Conservation (phyloP, 2,113 vertebrate genomes). For the Micromys minutus region DNA sequence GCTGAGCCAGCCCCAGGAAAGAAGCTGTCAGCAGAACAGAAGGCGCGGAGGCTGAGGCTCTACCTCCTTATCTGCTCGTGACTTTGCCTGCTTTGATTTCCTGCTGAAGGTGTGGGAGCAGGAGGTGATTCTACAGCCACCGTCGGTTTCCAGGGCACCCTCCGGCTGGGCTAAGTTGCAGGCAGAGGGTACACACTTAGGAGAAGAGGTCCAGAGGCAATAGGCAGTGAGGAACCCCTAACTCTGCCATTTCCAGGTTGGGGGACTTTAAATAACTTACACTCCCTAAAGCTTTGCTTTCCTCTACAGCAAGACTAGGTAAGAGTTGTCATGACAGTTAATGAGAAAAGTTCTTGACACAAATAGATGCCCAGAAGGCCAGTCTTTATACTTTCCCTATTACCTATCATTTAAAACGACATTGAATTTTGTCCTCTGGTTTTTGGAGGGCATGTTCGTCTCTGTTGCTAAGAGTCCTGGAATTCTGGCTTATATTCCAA, state of each 20-base stretch:
- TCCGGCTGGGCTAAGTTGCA: background rate
- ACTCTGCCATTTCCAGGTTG: background rate
- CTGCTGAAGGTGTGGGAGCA: background rate
- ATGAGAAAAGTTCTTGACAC: constrained; percentile 9
- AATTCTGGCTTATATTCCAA: background rate
- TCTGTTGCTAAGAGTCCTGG: background rate
- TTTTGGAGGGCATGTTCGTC: background rate
- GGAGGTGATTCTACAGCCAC: background rate
- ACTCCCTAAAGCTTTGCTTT: background rate
- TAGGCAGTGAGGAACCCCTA: fast-evolving
- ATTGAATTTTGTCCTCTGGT: background rate
- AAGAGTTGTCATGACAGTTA: background rate
- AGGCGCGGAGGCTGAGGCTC: background rate
- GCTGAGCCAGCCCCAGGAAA: background rate
- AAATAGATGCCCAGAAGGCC: background rate
- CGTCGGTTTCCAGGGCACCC: background rate
- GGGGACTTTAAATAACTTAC: background rate
- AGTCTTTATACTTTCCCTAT: background rate
- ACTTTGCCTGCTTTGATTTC: background rate
- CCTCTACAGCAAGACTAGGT: background rate
- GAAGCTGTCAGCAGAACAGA: background rate
- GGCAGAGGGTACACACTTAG: fast-evolving
- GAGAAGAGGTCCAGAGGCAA: background rate
- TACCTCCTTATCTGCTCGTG: no score
- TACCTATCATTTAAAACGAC: background rate